Evolutionary conservation across 2,888 invertebrate genomes (phyloP).

Genomic region (Allacma fusca): DNA sequence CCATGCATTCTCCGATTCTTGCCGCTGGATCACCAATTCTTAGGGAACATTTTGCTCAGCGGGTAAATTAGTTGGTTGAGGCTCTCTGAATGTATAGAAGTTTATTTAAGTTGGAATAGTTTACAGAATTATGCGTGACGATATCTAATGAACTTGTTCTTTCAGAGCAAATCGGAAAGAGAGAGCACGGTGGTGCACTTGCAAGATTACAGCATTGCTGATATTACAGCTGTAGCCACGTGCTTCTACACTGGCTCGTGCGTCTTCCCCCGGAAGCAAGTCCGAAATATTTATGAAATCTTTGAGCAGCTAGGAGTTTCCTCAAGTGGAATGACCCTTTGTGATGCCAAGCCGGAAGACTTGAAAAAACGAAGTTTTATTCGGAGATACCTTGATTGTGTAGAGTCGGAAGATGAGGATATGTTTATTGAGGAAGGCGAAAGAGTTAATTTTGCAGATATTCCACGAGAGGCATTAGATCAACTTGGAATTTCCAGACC

Average conservation of each 20-base stretch:
- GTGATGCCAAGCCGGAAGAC: not conserved
- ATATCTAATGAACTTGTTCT: too few species aligned
- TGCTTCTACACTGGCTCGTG: slow-evolving; percentile 30
- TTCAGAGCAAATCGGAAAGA: slow-evolving; percentile 8
- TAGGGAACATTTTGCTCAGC: slow-evolving; percentile 16
- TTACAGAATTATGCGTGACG: too few species aligned
- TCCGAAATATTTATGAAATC: slow-evolving; percentile 17
- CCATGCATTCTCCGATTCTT: slow-evolving; percentile 17
- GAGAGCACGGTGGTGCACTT: slow-evolving; percentile 16
- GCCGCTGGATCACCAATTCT: slow-evolving; percentile 24
- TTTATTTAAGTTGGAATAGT: too few species aligned
- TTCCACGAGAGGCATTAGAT: not conserved
- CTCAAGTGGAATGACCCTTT: not conserved
- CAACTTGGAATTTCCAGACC: not conserved
- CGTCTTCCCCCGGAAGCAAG: not conserved
- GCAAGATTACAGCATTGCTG: slow-evolving; percentile 26
- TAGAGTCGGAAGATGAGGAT: slow-evolving; percentile 20
- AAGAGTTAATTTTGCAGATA: not conserved
- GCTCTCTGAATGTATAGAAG: too few species aligned
- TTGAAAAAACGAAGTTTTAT: not conserved
- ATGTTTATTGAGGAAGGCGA: slow-evolving; percentile 19
- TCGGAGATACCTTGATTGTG: slow-evolving; percentile 23
- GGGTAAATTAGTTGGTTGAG: slow-evolving; percentile 14
- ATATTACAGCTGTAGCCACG: not conserved
- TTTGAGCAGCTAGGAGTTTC: slow-evolving; percentile 25